Percentiles rank a stretch among this genome's conserved stretches.
phyloP scores from a whole-genome alignment of 2,113 vertebrate genomes.

The Anolis sagrei region DNA sequence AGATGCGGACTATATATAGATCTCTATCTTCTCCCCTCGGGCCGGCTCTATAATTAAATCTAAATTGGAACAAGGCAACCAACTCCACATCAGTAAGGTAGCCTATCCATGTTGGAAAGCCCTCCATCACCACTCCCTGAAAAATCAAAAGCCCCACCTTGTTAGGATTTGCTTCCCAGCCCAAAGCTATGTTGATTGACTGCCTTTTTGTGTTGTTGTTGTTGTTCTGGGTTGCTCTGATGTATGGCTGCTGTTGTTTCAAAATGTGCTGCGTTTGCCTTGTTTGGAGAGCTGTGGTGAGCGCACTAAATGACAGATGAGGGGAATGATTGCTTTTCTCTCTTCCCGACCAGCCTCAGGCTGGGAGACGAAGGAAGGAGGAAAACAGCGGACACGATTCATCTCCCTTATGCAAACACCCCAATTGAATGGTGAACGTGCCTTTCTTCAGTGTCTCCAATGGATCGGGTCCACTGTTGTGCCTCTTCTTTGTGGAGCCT shows the following conservation, averaged over 20 bases:
- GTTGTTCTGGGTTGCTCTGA: background rate
- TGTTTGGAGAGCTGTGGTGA: slow-evolving; percentile 24
- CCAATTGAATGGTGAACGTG: background rate
- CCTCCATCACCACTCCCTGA: background rate
- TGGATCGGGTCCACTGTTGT: background rate
- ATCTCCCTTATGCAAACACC: background rate
- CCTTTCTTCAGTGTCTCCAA: background rate
- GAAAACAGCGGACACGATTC: background rate
- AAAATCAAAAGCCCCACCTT: background rate
- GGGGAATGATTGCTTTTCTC: slow-evolving; percentile 41
- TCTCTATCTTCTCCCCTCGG: background rate
- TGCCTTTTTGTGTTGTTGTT: background rate
- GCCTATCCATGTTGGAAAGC: background rate
- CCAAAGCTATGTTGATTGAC: background rate
- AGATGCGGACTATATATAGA: background rate
- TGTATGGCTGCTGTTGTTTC: background rate
- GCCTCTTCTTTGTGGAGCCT: slow-evolving; percentile 1
- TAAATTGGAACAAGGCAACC: background rate
- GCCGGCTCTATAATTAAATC: background rate
- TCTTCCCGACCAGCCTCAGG: slow-evolving; percentile 26
- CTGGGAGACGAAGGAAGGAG: slow-evolving; percentile 44
- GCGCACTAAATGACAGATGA: slow-evolving; percentile 2
- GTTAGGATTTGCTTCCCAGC: background rate
- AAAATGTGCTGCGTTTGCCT: background rate
- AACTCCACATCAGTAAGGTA: background rate